Evolutionary conservation across 2,113 vertebrate species (phyloP).

Genomic region (Bubo bubo): DNA sequence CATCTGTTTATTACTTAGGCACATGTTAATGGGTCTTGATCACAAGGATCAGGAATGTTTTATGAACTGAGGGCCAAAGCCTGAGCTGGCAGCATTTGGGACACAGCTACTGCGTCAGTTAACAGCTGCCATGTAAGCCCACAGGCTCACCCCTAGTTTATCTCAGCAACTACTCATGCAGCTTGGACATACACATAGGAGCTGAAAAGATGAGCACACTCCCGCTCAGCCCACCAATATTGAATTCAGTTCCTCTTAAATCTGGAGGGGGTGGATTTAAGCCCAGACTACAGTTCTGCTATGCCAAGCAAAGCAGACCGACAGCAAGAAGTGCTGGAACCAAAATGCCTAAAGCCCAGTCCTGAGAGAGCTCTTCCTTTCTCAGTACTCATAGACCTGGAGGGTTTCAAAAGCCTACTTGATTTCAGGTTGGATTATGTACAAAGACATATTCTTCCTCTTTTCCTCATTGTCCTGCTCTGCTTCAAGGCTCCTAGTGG

Average conservation of each 20-base stretch:
- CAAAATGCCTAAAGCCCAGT: background rate
- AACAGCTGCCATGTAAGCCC: background rate
- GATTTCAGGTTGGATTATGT: background rate
- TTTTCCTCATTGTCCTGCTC: background rate
- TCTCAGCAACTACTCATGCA: background rate
- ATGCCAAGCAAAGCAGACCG: background rate
- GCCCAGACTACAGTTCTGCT: background rate
- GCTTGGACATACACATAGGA: background rate
- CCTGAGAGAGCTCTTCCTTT: background rate
- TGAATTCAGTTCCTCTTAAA: background rate
- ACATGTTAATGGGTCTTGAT: background rate
- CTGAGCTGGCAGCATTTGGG: background rate
- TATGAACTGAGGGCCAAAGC: background rate
- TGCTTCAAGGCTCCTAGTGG: background rate
- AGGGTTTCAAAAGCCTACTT: background rate
- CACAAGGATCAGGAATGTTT: background rate
- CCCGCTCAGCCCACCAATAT: rapidly evolving
- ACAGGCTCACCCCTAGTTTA: background rate
- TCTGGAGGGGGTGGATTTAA: background rate
- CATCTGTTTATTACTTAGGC: background rate
- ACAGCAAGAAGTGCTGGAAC: background rate
- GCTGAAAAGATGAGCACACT: background rate
- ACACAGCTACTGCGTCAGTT: rapidly evolving
- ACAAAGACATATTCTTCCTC: background rate
- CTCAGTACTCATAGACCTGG: background rate